Conservation (phyloP, 2,888 invertebrate genomes). For the Lissocephala sabroskyi region DNA sequence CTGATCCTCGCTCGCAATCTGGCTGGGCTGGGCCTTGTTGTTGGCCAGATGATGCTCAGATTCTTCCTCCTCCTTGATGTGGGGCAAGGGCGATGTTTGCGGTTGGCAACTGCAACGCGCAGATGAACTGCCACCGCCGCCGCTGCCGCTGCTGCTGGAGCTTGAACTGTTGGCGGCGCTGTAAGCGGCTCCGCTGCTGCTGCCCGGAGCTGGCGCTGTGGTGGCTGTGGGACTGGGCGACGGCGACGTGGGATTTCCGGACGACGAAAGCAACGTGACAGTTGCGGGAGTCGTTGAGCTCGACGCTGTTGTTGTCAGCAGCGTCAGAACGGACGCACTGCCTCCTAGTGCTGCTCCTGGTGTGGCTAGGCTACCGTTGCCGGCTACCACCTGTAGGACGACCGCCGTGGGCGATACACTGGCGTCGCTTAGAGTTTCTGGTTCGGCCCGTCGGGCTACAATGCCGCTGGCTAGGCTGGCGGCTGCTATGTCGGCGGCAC, state of each 20-base stretch:
- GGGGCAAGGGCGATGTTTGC: constrained; percentile 84
- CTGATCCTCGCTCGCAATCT: not conserved
- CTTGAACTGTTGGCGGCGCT: constrained; percentile 13
- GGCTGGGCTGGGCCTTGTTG: constrained; percentile 67
- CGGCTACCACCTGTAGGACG: constrained; percentile 35
- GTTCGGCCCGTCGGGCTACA: constrained; percentile 63
- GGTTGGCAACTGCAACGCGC: constrained; percentile 73
- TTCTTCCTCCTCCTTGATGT: constrained; percentile 88
- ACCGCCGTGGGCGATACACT: constrained; percentile 67
- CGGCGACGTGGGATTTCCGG: constrained; percentile 37
- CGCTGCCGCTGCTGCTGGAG: constrained; percentile 13
- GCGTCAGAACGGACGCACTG: constrained; percentile 30
- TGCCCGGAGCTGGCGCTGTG: constrained; percentile 23
- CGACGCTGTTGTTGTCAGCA: constrained; percentile 34
- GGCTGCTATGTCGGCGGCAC: constrained; percentile 64
- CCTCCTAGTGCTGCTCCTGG: no score
- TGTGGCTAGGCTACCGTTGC: constrained; percentile 8
- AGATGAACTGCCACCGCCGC: constrained; percentile 65
- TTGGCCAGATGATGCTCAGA: constrained; percentile 72
- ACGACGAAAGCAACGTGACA: constrained; percentile 23
- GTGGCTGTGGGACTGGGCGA: constrained; percentile 28
- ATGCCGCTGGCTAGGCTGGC: constrained; percentile 65
- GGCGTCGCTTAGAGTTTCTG: constrained; percentile 66
- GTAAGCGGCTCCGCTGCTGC: constrained; percentile 9
- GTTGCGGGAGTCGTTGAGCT: constrained; percentile 25